These are phyloP conservation scores for Scytalopus superciliaris DNA, from an alignment of 2,113 vertebrate genomes.

Conservation along the genomic window DNA sequence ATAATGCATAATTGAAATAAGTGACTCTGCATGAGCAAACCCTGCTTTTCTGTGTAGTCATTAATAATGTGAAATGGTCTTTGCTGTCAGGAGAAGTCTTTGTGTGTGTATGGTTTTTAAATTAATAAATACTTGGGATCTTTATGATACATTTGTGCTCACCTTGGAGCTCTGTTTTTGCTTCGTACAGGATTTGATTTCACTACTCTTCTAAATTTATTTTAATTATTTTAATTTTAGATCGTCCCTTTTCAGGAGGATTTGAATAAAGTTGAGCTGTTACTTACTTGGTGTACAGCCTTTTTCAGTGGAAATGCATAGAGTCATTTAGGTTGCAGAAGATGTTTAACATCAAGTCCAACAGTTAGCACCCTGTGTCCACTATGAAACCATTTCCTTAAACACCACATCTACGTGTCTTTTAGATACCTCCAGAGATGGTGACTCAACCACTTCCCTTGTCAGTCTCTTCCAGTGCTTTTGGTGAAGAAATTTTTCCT, in stretches of 20 bases:
- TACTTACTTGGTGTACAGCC: not conserved
- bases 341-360: not conserved
- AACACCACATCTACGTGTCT: accelerated
- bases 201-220: not conserved
- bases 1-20: not conserved
- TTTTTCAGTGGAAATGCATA: not conserved
- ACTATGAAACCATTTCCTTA: not conserved
- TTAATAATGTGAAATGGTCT: not conserved
- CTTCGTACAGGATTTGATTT: not conserved
- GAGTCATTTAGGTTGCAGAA: not conserved
- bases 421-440: not conserved
- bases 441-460: not conserved
- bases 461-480: not conserved
- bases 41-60: not conserved
- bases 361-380: not conserved
- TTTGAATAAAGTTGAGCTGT: not conserved
- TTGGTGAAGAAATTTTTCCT: not conserved
- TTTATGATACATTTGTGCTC: not conserved
- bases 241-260: not conserved
- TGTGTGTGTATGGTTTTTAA: not conserved
- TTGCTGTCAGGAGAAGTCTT: not conserved
- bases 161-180: not conserved
- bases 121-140: not conserved
- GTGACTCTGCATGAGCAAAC: not conserved
- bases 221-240: not conserved